Evolutionary conservation across 2,888 invertebrate species (phyloP).

Genomic region (Lasioglossum marginatum): DNA sequence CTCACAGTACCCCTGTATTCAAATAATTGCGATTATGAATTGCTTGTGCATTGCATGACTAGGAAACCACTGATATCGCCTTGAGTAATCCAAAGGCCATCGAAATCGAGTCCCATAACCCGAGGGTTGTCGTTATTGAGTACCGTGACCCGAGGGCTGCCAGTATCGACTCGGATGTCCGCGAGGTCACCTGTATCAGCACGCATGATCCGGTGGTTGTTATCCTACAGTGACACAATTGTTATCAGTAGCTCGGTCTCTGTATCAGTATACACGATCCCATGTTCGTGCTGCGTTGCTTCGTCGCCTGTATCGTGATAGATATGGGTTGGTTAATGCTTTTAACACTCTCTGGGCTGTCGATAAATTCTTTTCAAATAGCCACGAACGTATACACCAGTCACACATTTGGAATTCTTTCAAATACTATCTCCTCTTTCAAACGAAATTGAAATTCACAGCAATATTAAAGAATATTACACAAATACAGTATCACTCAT

Average conservation of each 20-base stretch:
- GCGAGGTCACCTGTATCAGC: slow-evolving; percentile 19
- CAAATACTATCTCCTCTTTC: background rate
- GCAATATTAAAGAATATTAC: background rate
- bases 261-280: background rate
- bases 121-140: background rate
- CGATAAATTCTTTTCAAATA: background rate
- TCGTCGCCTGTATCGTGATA: background rate
- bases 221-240: slow-evolving; percentile 20
- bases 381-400: background rate
- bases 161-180: slow-evolving; percentile 20
- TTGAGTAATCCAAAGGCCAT: background rate
- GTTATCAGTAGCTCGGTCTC: slow-evolving; percentile 11
- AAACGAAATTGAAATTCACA: background rate
- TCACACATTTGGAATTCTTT: background rate
- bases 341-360: background rate
- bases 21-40: background rate
- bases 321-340: background rate
- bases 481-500: background rate
- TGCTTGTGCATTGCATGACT: background rate
- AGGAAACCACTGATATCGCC: background rate
- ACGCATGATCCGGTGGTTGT: slow-evolving; percentile 32
- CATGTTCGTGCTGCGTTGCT: background rate
- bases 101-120: background rate
- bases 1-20: background rate
- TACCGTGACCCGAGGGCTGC: background rate